These are phyloP conservation scores for Pissodes strobi DNA, from an alignment of 1,140 invertebrate species.

Conservation along the genomic window DNA sequence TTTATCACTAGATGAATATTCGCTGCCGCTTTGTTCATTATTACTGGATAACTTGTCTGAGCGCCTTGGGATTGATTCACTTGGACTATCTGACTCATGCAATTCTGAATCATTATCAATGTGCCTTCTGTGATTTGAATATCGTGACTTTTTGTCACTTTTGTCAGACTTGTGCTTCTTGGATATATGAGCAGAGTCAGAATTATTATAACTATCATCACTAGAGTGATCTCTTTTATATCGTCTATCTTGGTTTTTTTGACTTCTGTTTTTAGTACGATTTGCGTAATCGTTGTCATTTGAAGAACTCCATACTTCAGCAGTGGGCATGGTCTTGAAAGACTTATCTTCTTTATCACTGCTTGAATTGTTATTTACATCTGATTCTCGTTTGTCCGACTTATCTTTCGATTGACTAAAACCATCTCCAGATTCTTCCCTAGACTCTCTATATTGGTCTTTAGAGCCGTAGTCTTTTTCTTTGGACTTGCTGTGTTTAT, in stretches of 20 bases:
- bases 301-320: background rate
- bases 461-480: no score
- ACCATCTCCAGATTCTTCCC: no score
- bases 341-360: no score
- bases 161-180: constrained; percentile 30
- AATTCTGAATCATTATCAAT: background rate
- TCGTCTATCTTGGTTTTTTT: constrained; percentile 5
- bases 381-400: no score
- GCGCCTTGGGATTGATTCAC: background rate
- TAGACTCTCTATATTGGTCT: no score
- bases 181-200: constrained; percentile 36
- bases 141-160: background rate
- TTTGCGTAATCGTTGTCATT: background rate
- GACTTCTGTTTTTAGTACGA: no score
- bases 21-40: constrained; percentile 51
- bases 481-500: constrained; percentile 53
- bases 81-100: background rate
- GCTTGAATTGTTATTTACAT: background rate
- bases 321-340: no score
- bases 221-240: constrained; percentile 4
- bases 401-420: no score
- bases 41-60: constrained; percentile 40
- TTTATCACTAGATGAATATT: constrained; percentile 56
- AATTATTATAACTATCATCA: constrained; percentile 10
- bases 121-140: constrained; percentile 1